Evolutionary conservation across 2,888 invertebrate genomes (phyloP).

Genomic region (Phorcus lineatus): DNA sequence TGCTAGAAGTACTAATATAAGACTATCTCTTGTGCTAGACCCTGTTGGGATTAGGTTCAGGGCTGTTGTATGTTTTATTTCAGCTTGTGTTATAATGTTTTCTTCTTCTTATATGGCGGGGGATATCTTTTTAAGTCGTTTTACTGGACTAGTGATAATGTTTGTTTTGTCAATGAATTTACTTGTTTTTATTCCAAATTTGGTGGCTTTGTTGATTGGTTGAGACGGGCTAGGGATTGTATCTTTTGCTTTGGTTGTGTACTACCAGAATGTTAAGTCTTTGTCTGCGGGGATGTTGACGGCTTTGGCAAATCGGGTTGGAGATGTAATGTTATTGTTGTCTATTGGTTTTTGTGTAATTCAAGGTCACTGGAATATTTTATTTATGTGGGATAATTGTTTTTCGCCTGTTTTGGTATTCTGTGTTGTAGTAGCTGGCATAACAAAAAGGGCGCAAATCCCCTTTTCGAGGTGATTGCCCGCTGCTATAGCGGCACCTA

Average conservation of each 20-base stretch:
- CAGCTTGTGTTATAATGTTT: slow-evolving; percentile 81
- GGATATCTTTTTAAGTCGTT: slow-evolving; percentile 80
- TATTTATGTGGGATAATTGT: slow-evolving; percentile 77
- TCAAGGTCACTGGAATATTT: slow-evolving; percentile 64
- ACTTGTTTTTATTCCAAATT: slow-evolving; percentile 83
- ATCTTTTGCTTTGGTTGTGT: slow-evolving; percentile 85
- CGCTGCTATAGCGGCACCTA: slow-evolving; percentile 86
- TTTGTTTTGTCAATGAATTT: slow-evolving; percentile 83
- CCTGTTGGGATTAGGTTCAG: slow-evolving; percentile 23
- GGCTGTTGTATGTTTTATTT: slow-evolving; percentile 78
- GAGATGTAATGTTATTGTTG: slow-evolving; percentile 83
- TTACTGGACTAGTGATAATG: slow-evolving; percentile 81
- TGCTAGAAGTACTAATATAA: not conserved
- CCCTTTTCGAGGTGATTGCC: slow-evolving; percentile 87
- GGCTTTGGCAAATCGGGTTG: slow-evolving; percentile 84
- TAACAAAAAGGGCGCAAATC: slow-evolving; percentile 88
- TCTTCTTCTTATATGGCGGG: slow-evolving; percentile 81
- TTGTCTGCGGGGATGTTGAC: slow-evolving; percentile 85
- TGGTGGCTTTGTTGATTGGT: slow-evolving; percentile 84
- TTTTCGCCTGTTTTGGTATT: slow-evolving; percentile 76
- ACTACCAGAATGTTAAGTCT: slow-evolving; percentile 83
- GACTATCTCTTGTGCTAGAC: slow-evolving; percentile 32
- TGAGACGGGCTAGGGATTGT: slow-evolving; percentile 85
- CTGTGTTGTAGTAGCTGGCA: slow-evolving; percentile 77
- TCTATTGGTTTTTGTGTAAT: slow-evolving; percentile 75